phyloP scores from a whole-genome alignment of 2,888 invertebrate genomes.

The Helleia helle region DNA sequence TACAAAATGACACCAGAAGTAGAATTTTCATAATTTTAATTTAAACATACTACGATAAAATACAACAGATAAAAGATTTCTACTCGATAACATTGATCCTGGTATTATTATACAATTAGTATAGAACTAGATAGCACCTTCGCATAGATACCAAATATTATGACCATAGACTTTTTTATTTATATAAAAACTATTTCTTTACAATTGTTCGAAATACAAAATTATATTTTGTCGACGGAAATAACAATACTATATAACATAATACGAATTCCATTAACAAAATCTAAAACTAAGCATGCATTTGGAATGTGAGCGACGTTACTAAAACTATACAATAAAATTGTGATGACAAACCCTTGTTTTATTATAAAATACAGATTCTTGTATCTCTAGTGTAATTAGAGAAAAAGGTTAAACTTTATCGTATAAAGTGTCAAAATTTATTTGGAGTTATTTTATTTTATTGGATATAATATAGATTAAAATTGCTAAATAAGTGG shows the following conservation, averaged over 20 bases:
- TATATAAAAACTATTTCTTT: slow-evolving; percentile 13
- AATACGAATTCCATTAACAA: slow-evolving; percentile 59
- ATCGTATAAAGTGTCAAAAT: too few species aligned
- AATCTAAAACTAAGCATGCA: slow-evolving; percentile 17
- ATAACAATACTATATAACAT: slow-evolving; percentile 60
- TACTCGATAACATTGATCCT: neutral
- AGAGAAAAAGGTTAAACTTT: neutral
- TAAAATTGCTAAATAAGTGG: too few species aligned
- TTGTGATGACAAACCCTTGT: slow-evolving; percentile 12
- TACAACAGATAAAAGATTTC: neutral
- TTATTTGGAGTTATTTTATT: neutral
- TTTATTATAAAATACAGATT: neutral
- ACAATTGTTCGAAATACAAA: slow-evolving; percentile 35
- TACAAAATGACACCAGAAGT: slow-evolving; percentile 7
- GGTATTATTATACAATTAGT: slow-evolving; percentile 8
- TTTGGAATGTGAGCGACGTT: slow-evolving; percentile 15
- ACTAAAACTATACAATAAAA: slow-evolving; percentile 8
- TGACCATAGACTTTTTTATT: slow-evolving; percentile 10
- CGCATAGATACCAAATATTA: slow-evolving; percentile 21
- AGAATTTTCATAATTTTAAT: neutral
- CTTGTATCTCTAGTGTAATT: neutral
- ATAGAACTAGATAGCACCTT: slow-evolving; percentile 24
- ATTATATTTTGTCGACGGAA: slow-evolving; percentile 38
- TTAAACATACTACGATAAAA: neutral
- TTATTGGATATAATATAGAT: neutral